Evolutionary conservation across 2,113 vertebrate species (phyloP), one percentile per base, ranked within the genome.

Genomic region (Lamprologus sp.): DNA sequence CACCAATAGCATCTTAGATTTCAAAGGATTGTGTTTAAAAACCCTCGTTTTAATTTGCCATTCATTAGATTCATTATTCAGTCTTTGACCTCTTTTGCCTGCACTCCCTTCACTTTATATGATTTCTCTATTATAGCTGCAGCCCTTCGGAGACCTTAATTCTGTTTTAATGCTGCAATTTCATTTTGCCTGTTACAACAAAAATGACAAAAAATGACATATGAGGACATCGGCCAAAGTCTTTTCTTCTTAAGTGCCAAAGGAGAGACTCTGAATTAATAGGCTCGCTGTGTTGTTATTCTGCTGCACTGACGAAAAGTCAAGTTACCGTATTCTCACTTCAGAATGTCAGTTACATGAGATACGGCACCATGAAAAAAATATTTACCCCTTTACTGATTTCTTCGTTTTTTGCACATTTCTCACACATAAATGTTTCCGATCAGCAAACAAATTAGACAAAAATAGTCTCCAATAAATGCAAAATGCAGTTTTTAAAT

Each of bases 261-360:
- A 90, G 53, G 73, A 84, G 65, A 42, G 83, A 83, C 47, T 87
- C 82, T 45, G 79, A 83, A 89, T 91, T 89, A 91, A 90, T 83
- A 37, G 80, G 87, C 83, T 83, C 53, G 23, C 82, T 92, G 92
- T 95, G 91, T 94, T 94, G 84, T 90, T 42, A 31, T 87, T 89
- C 87, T 91, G 85, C 87, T 60, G 28, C 81, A 85, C 68, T 21
- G 53, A 77, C 9, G 13, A 11, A 84, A 81, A 89, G 87, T 91
- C 73, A 77, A 80, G 87, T 89, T 79, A 53, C 56, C n/a, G 1
- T 81, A 35, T 47, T 70, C 73, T 77, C 73, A 51, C 7, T 49
- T 51, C 73, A 33, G 10, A 0, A 33, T 33, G 26, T 45, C 45
- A 33, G 70, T 33, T 77, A 49, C 0, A 77, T 77, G 26, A 19